Percentiles rank a stretch among this genome's conserved stretches.
phyloP scores from a whole-genome alignment of 2,888 invertebrate species.

The Epiperipatus broadwayi region DNA sequence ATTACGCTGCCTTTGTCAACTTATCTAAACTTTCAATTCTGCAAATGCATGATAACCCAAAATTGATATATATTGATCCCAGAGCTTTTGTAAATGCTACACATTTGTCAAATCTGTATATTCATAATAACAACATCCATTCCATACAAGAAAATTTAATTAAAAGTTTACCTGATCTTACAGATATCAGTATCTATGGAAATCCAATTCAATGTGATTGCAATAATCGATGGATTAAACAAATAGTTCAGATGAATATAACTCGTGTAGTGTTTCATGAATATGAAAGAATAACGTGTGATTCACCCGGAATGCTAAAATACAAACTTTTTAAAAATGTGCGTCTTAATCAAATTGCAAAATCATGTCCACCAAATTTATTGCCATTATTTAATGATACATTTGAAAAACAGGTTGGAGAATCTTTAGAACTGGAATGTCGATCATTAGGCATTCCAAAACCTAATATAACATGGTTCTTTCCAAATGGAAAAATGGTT shows the following conservation, averaged over 20 bases:
- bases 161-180: constrained; percentile 22
- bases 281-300: constrained; percentile 25
- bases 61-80: constrained; percentile 28
- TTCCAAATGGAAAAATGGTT: constrained; percentile 26
- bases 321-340: constrained; percentile 21
- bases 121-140: constrained; percentile 29
- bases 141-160: constrained; percentile 25
- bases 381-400: constrained; percentile 21
- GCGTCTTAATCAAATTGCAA: constrained; percentile 19
- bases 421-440: constrained; percentile 27
- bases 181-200: constrained; percentile 26
- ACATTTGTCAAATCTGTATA: constrained; percentile 23
- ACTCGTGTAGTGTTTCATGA: constrained; percentile 19
- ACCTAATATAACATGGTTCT: constrained; percentile 28
- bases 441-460: constrained; percentile 30
- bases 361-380: constrained; percentile 19
- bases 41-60: constrained; percentile 27
- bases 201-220: constrained; percentile 33
- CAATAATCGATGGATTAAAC: constrained; percentile 25
- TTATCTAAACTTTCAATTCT: constrained; percentile 25
- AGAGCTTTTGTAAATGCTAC: constrained; percentile 27
- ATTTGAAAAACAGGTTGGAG: constrained; percentile 24
- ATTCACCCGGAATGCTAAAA: constrained; percentile 21
- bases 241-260: constrained; percentile 12
- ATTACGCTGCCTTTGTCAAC: constrained; percentile 27